Evolutionary conservation across 2,888 invertebrate genomes (phyloP).

Genomic region (Aphodius granarius): DNA sequence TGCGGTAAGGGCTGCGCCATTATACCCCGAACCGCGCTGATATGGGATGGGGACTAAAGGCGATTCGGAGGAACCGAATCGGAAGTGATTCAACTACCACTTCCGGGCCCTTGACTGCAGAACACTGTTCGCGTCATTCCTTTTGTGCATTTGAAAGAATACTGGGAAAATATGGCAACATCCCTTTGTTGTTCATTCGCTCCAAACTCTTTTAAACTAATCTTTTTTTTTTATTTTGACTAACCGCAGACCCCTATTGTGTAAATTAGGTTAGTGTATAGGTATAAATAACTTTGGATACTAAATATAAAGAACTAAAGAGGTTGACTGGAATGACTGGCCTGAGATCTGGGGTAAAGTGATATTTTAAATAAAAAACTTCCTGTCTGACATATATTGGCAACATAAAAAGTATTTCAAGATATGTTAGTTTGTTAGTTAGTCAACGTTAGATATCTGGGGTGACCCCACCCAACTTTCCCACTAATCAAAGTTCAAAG

Average conservation of each 20-base stretch:
- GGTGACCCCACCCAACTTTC: too few relatives aligned
- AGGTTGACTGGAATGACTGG: too few relatives aligned
- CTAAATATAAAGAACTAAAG: too few relatives aligned
- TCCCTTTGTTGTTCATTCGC: neutral
- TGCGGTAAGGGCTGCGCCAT: constrained; percentile 19
- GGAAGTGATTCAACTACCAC: neutral
- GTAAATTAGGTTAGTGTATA: too few relatives aligned
- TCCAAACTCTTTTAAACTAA: neutral
- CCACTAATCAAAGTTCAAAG: too few relatives aligned
- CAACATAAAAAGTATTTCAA: too few relatives aligned
- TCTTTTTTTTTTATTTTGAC: neutral
- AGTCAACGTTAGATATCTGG: too few relatives aligned
- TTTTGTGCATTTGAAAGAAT: neutral
- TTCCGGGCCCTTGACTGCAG: neutral
- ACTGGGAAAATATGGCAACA: neutral
- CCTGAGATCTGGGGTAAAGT: too few relatives aligned
- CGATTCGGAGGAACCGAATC: neutral
- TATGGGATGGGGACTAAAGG: neutral
- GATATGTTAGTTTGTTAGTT: too few relatives aligned
- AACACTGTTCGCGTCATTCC: neutral
- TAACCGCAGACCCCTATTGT: neutral
- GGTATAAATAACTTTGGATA: too few relatives aligned
- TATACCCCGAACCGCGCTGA: neutral
- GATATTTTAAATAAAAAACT: too few relatives aligned
- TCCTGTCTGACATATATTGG: too few relatives aligned